A percentile compares a stretch with the other conserved stretches of the same genome.
Conservation (phyloP, 2,888 invertebrate genomes). For the Corythucha ciliata region DNA sequence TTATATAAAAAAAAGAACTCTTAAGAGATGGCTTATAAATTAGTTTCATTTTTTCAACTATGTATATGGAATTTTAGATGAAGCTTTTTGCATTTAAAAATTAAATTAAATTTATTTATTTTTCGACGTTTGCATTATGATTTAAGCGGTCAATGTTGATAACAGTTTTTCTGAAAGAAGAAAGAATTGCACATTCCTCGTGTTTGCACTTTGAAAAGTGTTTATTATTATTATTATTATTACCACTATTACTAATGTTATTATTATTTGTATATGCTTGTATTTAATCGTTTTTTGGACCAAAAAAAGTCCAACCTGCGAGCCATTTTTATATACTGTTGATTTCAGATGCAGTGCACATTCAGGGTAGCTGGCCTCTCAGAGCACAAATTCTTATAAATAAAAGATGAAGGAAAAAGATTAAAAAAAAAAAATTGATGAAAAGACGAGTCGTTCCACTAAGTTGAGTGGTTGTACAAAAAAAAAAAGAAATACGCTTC, state of each 20-base stretch:
- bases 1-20: no score
- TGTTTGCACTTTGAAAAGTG: conserved; percentile 9
- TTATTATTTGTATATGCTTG: no score
- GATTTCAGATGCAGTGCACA: conserved; percentile 33
- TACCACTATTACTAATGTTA: conserved; percentile 4
- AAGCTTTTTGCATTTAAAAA: no score
- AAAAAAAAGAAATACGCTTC: conserved; percentile 8
- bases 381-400: conserved; percentile 32
- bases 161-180: no score
- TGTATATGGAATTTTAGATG: no score
- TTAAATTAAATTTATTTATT: no score
- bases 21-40: no score
- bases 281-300: conserved; percentile 4
- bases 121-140: no score
- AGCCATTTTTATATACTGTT: conserved; percentile 31
- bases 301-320: background rate
- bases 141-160: no score
- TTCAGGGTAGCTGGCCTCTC: conserved; percentile 32
- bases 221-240: conserved; percentile 13
- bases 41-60: no score
- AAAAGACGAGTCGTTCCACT: no score
- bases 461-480: conserved; percentile 28
- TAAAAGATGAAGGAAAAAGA: conserved; percentile 12
- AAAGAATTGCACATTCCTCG: no score
- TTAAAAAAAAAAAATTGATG: conserved; percentile 25